phyloP scores from a whole-genome alignment of 2,888 invertebrate genomes.

The Chrysina gloriosa region DNA sequence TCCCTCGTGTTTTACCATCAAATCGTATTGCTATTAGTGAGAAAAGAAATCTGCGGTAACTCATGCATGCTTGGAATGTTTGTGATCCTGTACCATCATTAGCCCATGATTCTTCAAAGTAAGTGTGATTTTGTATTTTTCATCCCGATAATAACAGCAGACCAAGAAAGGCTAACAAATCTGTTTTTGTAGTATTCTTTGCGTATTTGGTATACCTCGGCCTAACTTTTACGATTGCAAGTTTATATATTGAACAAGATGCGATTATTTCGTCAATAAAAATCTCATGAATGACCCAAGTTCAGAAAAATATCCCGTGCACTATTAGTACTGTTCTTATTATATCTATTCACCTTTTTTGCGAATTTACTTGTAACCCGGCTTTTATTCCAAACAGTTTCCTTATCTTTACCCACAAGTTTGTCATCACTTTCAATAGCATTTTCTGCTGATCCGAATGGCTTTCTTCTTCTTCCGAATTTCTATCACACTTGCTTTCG shows the following conservation, averaged over 20 bases:
- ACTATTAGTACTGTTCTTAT: neutral
- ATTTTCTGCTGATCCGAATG: too few species aligned
- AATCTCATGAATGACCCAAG: constrained; percentile 12
- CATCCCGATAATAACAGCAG: constrained; percentile 45
- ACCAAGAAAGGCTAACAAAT: constrained; percentile 48
- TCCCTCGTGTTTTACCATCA: too few species aligned
- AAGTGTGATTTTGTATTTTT: constrained; percentile 49
- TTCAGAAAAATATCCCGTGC: constrained; percentile 29
- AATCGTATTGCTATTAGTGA: constrained; percentile 40
- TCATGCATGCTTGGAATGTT: constrained; percentile 49
- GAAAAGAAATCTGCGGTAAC: constrained; percentile 42
- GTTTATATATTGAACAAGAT: constrained; percentile 48
- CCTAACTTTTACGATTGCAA: constrained; percentile 41
- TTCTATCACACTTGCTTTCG: too few species aligned
- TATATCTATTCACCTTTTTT: neutral
- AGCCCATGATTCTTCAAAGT: constrained; percentile 49
- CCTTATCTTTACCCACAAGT: constrained; percentile 3
- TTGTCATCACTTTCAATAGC: neutral
- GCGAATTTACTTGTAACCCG: neutral
- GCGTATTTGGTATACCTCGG: constrained; percentile 46
- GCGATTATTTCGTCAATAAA: constrained; percentile 41
- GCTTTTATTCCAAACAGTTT: constrained; percentile 4
- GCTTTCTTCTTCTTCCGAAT: too few species aligned
- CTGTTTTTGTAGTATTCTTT: constrained; percentile 43
- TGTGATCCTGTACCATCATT: constrained; percentile 49